Evolutionary conservation across 23 tunicate genomes (phyloP), one percentile per base, ranked within the genome.

Genomic region (Halocynthia roretzi): DNA sequence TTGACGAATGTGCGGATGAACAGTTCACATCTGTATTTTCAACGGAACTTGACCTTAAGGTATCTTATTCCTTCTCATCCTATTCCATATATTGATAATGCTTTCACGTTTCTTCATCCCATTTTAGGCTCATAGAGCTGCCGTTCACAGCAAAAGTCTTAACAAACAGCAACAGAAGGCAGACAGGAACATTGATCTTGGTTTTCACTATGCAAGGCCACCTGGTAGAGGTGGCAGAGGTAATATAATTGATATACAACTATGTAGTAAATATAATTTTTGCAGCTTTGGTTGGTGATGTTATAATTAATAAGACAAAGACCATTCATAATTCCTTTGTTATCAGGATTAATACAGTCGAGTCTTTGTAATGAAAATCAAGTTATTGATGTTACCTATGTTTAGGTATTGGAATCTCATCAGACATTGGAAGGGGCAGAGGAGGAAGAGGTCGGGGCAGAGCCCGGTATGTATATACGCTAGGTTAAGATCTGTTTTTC

Each of bases 161-260:
- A 71, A 71, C 15, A 81, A 84, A 61, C 84, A 81, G 44, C 92
- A 86, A 61, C 87, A 82, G 73, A 82, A 83, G 52, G 71, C 58
- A 55, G 92, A 92, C 22, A 86, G 98, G n/a, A 86, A 82, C 17
- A 81, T 91, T 58, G 84, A 92, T 50, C 70, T 92, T 11, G 98
- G 83, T 6, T 92, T 92, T 69, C 93, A 83, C 56, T 92, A 86
- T 64, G 55, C 92, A 15, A 81, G 82, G 21, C 78, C 78, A 10
- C 50, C 76, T 20, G 58, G 50, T 53, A 74, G 78, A 15, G 78
- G 78, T 9, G 67, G 76, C 19, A 53, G 78, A 53, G 78, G 78
- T 74, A 74, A 14, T 62, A 50, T 71, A 31, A 31, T 31, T 31
- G 44, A 31, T 4, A 31, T 31, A 31, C 44, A 31, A 31, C 44